A percentile compares a stretch with the other conserved stretches of the same genome.
These are phyloP conservation scores for Ophion ellenae DNA, from an alignment of 2,888 invertebrate species.

Conservation along the genomic window DNA sequence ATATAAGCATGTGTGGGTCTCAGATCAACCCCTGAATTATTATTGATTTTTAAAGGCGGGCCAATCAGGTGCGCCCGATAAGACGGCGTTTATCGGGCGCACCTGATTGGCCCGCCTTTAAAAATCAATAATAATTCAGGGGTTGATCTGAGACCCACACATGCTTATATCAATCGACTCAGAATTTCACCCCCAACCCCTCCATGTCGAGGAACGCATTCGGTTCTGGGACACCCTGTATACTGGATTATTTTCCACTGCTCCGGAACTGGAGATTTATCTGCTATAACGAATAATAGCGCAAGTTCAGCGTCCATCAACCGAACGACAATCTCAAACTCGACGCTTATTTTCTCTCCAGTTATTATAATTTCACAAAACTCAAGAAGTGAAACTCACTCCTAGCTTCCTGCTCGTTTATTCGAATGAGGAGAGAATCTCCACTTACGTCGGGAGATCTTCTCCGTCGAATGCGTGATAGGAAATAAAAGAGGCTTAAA, in stretches of 20 bases:
- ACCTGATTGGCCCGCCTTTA: too few species aligned
- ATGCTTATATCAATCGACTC: too few species aligned
- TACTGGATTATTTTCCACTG: neutral
- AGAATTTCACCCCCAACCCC: too few species aligned
- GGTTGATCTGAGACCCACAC: too few species aligned
- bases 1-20: too few species aligned
- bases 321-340: neutral
- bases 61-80: too few species aligned
- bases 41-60: too few species aligned
- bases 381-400: slow-evolving; percentile 30
- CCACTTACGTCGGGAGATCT: slow-evolving; percentile 21
- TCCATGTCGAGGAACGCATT: too few species aligned
- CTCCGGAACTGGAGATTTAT: neutral
- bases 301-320: neutral
- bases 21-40: too few species aligned
- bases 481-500: neutral
- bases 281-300: slow-evolving; percentile 4
- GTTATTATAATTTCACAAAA: slow-evolving; percentile 29
- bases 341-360: slow-evolving; percentile 40
- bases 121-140: too few species aligned
- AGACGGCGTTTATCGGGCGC: too few species aligned
- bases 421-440: slow-evolving; percentile 21
- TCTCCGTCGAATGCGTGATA: slow-evolving; percentile 5
- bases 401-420: slow-evolving; percentile 24
- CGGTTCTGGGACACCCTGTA: too few species aligned